Base-by-base conservation (phyloP, 2,888 invertebrate genomes). In the Epinotia bilunana region DNA sequence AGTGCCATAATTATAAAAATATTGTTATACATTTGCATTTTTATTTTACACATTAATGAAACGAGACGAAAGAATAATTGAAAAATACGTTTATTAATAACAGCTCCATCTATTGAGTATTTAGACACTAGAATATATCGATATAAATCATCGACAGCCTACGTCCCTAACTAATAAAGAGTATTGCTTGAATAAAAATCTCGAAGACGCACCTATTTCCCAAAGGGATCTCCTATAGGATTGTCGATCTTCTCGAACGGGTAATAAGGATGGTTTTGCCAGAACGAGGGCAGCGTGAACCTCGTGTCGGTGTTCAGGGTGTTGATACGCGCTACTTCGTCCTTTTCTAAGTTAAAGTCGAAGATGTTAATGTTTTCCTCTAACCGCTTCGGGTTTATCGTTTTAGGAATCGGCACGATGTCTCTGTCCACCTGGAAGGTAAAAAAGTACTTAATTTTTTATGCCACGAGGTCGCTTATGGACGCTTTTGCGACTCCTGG, bases 241-340 rank as follows among this genome's bases (percentile, higher is more conserved):
- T 86, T 82, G 0, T 84, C 85, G 0, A 90, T 72, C 73, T 89
- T 89, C 33, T 93, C 90, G 67, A 93, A 93, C 0, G 94, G 93
- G 58, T 93, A 94, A 79, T 90, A 80, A 2, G 83, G 86, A 43
- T 92, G 91, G 1, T 82, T 78, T 81, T 93, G 94, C 94, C 94
- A 94, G 77, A 93, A 94, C 0, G 92, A 89, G 0, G 94, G 93
- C 0, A 84, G 33, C 0, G 90, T 90, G 65, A 83, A 88, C 13
- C 92, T 80, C 0, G 81, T 86, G 5, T 83, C 76, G 0, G 80
- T 77, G 60, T 92, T 78, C 12, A 85, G 90, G 0, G 78, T 43
- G 64, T 83, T 87, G 0, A 93, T 87, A 33, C 77, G 80, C 4
- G 82, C 80, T 0, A 91, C 86, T 61, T 94, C 94, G 5, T 84